phyloP scores from a whole-genome alignment of 1,140 invertebrate genomes.

The Sinonovacula constricta region DNA sequence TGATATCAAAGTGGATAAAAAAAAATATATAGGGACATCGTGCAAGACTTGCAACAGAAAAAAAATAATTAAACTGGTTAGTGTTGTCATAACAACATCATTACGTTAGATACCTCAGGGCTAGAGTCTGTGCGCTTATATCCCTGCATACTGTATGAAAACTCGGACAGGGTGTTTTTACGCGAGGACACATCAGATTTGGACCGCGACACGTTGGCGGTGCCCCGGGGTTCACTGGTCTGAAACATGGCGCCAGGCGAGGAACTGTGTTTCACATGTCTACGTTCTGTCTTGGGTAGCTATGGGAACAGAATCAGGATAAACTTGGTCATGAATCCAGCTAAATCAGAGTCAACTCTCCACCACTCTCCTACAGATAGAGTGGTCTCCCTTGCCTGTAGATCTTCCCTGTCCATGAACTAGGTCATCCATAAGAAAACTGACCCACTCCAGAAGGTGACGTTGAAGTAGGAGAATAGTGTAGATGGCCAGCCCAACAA shows the following conservation, averaged over 20 bases:
- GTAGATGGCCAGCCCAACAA: no score
- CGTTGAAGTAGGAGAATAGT: no score
- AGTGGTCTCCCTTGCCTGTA: no score
- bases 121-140: slow-evolving; percentile 50
- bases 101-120: slow-evolving; percentile 39
- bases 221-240: slow-evolving; percentile 11
- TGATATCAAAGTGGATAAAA: not conserved
- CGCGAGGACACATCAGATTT: slow-evolving; percentile 49
- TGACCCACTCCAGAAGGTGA: no score
- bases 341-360: no score
- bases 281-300: slow-evolving; percentile 46
- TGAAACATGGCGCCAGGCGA: slow-evolving; percentile 40
- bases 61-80: no score
- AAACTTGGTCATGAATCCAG: no score
- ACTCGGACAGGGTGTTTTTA: slow-evolving; percentile 45
- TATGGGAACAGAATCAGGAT: slow-evolving; percentile 8
- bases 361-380: no score
- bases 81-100: not conserved
- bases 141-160: slow-evolving; percentile 13
- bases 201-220: slow-evolving; percentile 38
- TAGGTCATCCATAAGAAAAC: no score
- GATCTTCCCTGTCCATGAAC: no score
- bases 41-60: not conserved
- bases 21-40: not conserved
- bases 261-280: slow-evolving; percentile 45